Conservation (phyloP, 2,888 invertebrate species). For the Caenorhabditis afra region DNA sequence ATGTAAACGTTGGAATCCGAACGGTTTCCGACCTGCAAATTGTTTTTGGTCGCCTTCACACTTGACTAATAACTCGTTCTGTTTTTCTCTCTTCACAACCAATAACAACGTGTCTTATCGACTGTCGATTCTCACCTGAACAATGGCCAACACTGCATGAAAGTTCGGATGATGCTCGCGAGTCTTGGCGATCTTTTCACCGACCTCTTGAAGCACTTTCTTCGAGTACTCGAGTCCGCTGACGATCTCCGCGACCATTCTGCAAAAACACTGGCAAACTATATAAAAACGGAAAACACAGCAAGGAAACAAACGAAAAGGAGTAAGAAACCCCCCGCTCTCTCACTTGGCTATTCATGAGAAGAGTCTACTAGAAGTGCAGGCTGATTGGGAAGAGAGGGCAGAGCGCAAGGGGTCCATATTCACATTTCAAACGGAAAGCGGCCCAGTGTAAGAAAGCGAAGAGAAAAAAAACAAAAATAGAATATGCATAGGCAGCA, state of each 20-base stretch:
- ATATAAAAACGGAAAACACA: conserved; percentile 10
- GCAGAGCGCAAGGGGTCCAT: conserved; percentile 15
- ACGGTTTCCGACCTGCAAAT: conserved; percentile 90
- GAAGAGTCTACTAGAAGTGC: conserved; percentile 25
- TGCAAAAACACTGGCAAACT: conserved; percentile 27
- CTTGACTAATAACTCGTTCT: too few relatives aligned
- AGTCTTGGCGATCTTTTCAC: conserved; percentile 83
- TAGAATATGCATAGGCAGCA: conserved; percentile 57
- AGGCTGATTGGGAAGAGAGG: conserved; percentile 34
- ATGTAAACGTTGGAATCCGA: conserved; percentile 99
- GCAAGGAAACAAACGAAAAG: conserved; percentile 21
- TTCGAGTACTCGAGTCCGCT: conserved; percentile 80
- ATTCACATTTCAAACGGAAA: conserved; percentile 37
- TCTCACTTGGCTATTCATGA: conserved; percentile 49
- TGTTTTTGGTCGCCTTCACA: too few relatives aligned
- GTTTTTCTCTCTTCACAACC: neutral
- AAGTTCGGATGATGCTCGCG: conserved; percentile 84
- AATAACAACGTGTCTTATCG: conserved; percentile 17
- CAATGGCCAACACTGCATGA: conserved; percentile 88
- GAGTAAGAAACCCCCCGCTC: neutral
- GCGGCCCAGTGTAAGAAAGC: conserved; percentile 4
- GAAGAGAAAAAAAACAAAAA: conserved; percentile 9
- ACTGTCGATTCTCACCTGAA: conserved; percentile 83
- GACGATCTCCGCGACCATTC: conserved; percentile 76
- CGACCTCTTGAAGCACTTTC: conserved; percentile 86